Percentiles rank a stretch among this genome's conserved stretches.
phyloP scores from a whole-genome alignment of 1,140 invertebrate species.

The Saccostrea cuccullata region DNA sequence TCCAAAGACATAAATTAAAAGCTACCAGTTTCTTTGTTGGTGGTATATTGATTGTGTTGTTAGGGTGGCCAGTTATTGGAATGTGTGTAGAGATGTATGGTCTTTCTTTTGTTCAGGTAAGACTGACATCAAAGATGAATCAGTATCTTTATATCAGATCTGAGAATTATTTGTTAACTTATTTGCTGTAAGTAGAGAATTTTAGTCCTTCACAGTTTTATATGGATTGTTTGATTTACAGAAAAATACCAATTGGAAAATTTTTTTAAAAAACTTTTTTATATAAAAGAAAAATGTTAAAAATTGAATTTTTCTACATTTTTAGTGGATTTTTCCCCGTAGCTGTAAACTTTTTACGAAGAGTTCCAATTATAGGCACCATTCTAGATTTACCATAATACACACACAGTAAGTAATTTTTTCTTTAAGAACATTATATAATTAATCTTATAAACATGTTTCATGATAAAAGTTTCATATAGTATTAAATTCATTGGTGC shows the following conservation, averaged over 20 bases:
- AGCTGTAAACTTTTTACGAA: slow-evolving; percentile 83
- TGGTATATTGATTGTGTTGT: slow-evolving; percentile 94
- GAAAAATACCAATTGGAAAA: no score
- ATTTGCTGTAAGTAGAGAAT: no score
- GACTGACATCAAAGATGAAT: no score
- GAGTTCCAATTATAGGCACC: slow-evolving; percentile 83
- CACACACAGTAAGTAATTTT: slow-evolving; percentile 79
- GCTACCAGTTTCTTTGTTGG: slow-evolving; percentile 95
- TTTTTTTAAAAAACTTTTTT: not conserved
- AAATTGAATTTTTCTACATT: slow-evolving; percentile 44
- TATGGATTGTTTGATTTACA: no score
- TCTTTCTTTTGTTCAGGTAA: slow-evolving; percentile 84
- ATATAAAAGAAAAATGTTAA: not conserved
- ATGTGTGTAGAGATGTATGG: slow-evolving; percentile 95
- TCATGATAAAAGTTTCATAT: no score
- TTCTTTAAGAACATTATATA: no score
- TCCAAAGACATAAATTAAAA: slow-evolving; percentile 97
- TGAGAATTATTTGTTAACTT: no score
- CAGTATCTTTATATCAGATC: no score
- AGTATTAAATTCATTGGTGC: no score
- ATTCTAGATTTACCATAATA: slow-evolving; percentile 83
- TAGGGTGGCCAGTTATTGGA: slow-evolving; percentile 97
- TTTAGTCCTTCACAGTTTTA: no score
- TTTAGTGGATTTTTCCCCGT: slow-evolving; percentile 85
- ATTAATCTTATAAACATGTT: no score